These are phyloP conservation scores for Homalodisca vitripennis DNA, from an alignment of 1,140 invertebrate species.

Conservation along the genomic window DNA sequence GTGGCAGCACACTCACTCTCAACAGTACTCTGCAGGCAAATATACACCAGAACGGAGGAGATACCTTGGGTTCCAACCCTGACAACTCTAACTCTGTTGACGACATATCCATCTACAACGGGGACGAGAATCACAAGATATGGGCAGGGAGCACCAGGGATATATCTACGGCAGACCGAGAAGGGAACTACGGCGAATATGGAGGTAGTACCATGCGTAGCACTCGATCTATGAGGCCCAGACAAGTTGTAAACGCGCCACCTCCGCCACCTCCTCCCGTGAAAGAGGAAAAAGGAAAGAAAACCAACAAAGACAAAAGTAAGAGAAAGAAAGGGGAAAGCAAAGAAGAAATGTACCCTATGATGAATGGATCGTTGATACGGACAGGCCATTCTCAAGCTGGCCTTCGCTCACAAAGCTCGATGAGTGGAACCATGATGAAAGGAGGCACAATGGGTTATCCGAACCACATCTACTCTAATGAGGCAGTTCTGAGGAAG, in stretches of 20 bases:
- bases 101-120: conserved; percentile 78
- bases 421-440: conserved; percentile 46
- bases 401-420: conserved; percentile 38
- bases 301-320: conserved; percentile 41
- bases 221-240: conserved; percentile 70
- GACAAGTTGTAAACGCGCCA: conserved; percentile 73
- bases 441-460: conserved; percentile 41
- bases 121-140: conserved; percentile 91
- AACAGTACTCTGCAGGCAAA: conserved; percentile 49
- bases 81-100: conserved; percentile 58
- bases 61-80: conserved; percentile 48
- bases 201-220: conserved; percentile 64
- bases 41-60: conserved; percentile 42
- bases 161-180: conserved; percentile 59
- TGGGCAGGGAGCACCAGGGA: conserved; percentile 77
- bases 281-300: conserved; percentile 57
- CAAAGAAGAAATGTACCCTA: conserved; percentile 53
- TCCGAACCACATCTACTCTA: conserved; percentile 48
- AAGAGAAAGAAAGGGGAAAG: conserved; percentile 46
- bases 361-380: conserved; percentile 50
- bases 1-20: conserved; percentile 56
- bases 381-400: conserved; percentile 38
- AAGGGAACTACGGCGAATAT: conserved; percentile 70
- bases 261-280: conserved; percentile 73
- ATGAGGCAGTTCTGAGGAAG: conserved; percentile 44